Evolutionary conservation across 2,113 vertebrate genomes (phyloP), one percentile per base, ranked within the genome.

Genomic region (Plectropomus leopardus): DNA sequence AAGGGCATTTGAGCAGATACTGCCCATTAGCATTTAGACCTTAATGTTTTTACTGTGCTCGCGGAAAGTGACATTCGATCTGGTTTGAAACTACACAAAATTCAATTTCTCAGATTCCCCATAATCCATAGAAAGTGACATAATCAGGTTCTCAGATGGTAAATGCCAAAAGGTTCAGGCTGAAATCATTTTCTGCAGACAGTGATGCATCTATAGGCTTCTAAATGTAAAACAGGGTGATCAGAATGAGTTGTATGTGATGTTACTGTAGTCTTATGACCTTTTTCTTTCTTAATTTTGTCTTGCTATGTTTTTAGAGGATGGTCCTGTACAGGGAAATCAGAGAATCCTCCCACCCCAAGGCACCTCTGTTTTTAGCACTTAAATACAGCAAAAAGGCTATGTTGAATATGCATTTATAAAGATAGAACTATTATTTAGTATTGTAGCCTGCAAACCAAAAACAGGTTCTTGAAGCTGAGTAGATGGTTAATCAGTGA

Each of bases 381-480:
- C 90, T 92, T 92, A 90, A 40, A 72, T 72, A 66, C 74, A 87
- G 78, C 77, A 73, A 65, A 72, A 81, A 85, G 78, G 86, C 82
- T 72, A 74, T 66, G 59, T 78, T 77, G 67, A 92, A 86, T 86
- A 93, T 93, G 85, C 89, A 92, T 93, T 88, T 87, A 64, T 75
- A 79, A 83, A 86, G 64, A 85, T 68, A 72, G 68, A 86, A 48
- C 69, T 80, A 73, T 81, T 67, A 71, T 81, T 76, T 77, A 84
- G 75, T 48, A 19, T 76, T 83, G 86, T 88, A 89, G 89, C 86
- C 88, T 92, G 87, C 86, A 92, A 92, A 92, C 90, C 89, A 92
- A 92, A 92, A 92, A 85, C 75, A 54, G 84, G 63, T 86, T 88
- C 51, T 83, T 68, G 73, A 82, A 80, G 86, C 57, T 6, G 78